These are phyloP conservation scores for Artemia sinica DNA, from an alignment of 2,888 invertebrate genomes.

Conservation along the genomic window DNA sequence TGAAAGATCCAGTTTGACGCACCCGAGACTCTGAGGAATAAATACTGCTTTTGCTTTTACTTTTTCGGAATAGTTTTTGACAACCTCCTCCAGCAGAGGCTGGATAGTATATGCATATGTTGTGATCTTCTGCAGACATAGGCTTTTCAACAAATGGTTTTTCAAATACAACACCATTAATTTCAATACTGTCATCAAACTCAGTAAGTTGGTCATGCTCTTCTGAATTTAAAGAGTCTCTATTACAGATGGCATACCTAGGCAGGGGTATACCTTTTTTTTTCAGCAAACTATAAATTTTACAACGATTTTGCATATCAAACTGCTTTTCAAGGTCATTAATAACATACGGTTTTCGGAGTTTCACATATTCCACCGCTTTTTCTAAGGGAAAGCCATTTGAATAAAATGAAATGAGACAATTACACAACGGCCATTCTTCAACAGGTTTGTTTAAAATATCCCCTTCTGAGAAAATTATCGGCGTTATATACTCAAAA, in stretches of 20 bases:
- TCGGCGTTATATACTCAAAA: slow-evolving; percentile 84
- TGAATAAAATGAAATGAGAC: slow-evolving; percentile 92
- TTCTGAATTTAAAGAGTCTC: slow-evolving; percentile 74
- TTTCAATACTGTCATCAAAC: slow-evolving; percentile 91
- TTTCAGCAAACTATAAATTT: slow-evolving; percentile 84
- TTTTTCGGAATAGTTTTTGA: slow-evolving; percentile 92
- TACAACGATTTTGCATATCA: slow-evolving; percentile 81
- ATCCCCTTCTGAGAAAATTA: slow-evolving; percentile 86
- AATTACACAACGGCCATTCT: slow-evolving; percentile 95
- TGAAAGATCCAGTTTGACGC: slow-evolving; percentile 89
- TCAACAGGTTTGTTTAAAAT: slow-evolving; percentile 90
- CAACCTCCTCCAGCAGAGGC: slow-evolving; percentile 95
- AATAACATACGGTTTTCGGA: slow-evolving; percentile 86
- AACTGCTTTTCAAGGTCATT: slow-evolving; percentile 98
- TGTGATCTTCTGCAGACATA: slow-evolving; percentile 97
- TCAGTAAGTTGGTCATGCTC: slow-evolving; percentile 65
- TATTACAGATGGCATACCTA: slow-evolving; percentile 84
- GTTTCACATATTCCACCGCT: slow-evolving; percentile 84
- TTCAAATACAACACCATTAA: slow-evolving; percentile 82
- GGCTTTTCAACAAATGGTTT: slow-evolving; percentile 99
- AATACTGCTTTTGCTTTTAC: slow-evolving; percentile 93
- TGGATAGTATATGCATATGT: slow-evolving; percentile 98
- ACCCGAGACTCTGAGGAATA: slow-evolving; percentile 93
- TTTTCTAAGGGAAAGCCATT: slow-evolving; percentile 96
- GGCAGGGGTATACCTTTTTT: slow-evolving; percentile 93